Evolutionary conservation across 2,888 invertebrate genomes (phyloP).

Genomic region (Microctonus brassicae): DNA sequence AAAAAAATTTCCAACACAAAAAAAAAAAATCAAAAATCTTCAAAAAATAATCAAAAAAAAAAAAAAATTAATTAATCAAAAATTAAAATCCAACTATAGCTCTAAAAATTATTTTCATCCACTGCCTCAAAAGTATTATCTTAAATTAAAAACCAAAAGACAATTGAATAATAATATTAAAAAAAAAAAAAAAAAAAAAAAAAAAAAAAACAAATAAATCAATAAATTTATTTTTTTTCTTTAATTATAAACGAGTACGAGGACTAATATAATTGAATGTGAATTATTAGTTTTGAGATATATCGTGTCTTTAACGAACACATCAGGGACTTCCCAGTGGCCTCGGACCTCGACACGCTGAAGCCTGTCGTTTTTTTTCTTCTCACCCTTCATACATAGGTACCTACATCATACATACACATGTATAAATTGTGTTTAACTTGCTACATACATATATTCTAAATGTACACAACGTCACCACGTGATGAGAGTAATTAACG

Average conservation of each 20-base stretch:
- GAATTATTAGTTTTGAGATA: constrained; percentile 12
- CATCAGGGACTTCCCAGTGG: constrained; percentile 56
- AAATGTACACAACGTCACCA: constrained; percentile 40
- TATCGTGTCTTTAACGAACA: constrained; percentile 40
- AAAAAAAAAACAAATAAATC: no score
- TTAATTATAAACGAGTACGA: neutral
- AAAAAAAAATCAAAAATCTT: no score
- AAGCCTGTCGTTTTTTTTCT: constrained; percentile 11
- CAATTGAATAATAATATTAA: no score
- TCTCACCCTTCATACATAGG: constrained; percentile 39
- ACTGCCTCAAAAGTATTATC: no score
- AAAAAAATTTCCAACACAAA: no score
- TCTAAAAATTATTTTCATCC: no score
- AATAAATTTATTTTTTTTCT: no score
- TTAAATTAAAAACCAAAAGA: no score
- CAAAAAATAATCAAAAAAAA: no score
- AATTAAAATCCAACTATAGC: no score
- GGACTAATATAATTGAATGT: constrained; percentile 2
- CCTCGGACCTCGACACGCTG: constrained; percentile 45
- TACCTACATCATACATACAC: neutral
- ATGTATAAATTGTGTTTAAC: constrained; percentile 14
- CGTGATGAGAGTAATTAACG: constrained; percentile 64
- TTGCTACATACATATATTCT: constrained; percentile 7
- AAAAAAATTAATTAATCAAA: no score
- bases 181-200: no score